phyloP scores from a whole-genome alignment of 2,888 invertebrate genomes.

The Nemotelus nigrinus region DNA sequence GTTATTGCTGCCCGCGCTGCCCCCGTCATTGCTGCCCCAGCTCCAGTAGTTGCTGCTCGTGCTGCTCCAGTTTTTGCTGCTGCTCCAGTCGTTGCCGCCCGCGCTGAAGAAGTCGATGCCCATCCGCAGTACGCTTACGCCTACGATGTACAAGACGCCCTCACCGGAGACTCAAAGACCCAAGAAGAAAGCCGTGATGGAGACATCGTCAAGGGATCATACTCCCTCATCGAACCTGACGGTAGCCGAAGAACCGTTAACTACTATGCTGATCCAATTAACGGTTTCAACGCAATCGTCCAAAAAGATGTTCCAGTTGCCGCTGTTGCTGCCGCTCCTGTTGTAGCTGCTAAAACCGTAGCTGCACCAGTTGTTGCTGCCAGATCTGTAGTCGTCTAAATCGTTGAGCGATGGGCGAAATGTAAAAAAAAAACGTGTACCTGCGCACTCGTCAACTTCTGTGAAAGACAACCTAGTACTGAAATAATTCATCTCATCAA shows the following conservation, averaged over 20 bases:
- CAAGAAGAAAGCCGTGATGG: slow-evolving; percentile 66
- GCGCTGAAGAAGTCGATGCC: slow-evolving; percentile 64
- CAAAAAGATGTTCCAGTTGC: slow-evolving; percentile 64
- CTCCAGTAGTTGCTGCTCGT: slow-evolving; percentile 60
- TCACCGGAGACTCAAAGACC: slow-evolving; percentile 67
- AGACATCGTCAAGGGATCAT: slow-evolving; percentile 66
- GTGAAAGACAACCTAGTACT: slow-evolving; percentile 40
- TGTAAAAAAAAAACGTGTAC: slow-evolving; percentile 18
- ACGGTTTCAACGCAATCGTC: slow-evolving; percentile 67
- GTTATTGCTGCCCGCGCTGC: slow-evolving; percentile 55
- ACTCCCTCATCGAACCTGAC: slow-evolving; percentile 66
- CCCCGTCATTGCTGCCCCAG: slow-evolving; percentile 61
- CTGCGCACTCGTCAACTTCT: slow-evolving; percentile 45
- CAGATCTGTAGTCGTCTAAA: slow-evolving; percentile 50
- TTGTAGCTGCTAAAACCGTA: slow-evolving; percentile 59
- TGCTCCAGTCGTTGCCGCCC: slow-evolving; percentile 58
- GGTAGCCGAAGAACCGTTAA: slow-evolving; percentile 66
- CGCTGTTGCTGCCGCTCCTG: slow-evolving; percentile 63
- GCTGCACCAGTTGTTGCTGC: slow-evolving; percentile 56
- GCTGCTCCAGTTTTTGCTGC: slow-evolving; percentile 55
- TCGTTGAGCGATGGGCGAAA: slow-evolving; percentile 12
- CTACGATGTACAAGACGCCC: slow-evolving; percentile 66
- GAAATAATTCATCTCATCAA: slow-evolving; percentile 42
- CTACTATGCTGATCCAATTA: slow-evolving; percentile 66
- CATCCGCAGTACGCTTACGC: slow-evolving; percentile 66